Conservation (phyloP, 2,113 vertebrate species). For the Hiodon alosoides region DNA sequence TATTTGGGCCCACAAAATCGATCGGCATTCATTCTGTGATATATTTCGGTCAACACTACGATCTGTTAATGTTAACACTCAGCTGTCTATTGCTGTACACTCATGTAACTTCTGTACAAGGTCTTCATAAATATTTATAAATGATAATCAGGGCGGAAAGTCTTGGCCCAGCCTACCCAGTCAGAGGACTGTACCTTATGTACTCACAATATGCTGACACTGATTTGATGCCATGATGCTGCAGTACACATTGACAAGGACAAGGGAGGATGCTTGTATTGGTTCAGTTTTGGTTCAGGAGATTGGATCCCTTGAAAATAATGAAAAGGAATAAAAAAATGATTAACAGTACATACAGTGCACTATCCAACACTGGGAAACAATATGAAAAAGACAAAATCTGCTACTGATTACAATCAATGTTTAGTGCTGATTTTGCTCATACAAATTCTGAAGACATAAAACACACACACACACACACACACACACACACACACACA, state of each 20-base stretch:
- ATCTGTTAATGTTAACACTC: constrained; percentile 4
- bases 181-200: background rate
- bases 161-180: background rate
- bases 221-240: constrained; percentile 4
- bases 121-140: constrained; percentile 15
- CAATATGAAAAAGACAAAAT: too few species aligned
- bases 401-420: too few species aligned
- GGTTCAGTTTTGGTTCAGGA: background rate
- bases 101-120: background rate
- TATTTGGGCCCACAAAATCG: constrained; percentile 16
- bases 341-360: background rate
- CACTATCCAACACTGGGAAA: too few species aligned
- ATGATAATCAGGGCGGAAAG: constrained; percentile 4
- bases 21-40: constrained; percentile 2
- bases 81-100: background rate
- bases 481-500: too few species aligned
- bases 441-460: too few species aligned
- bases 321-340: background rate
- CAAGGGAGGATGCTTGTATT: background rate
- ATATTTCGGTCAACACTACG: constrained; percentile 19
- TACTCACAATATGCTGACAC: constrained; percentile 13
- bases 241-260: background rate
- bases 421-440: too few species aligned
- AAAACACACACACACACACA: too few species aligned
- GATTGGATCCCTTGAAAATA: background rate